A percentile compares a stretch with the other conserved stretches of the same genome.
These are phyloP conservation scores for Saccostrea cuccullata DNA, from an alignment of 1,140 invertebrate genomes.

Conservation along the genomic window DNA sequence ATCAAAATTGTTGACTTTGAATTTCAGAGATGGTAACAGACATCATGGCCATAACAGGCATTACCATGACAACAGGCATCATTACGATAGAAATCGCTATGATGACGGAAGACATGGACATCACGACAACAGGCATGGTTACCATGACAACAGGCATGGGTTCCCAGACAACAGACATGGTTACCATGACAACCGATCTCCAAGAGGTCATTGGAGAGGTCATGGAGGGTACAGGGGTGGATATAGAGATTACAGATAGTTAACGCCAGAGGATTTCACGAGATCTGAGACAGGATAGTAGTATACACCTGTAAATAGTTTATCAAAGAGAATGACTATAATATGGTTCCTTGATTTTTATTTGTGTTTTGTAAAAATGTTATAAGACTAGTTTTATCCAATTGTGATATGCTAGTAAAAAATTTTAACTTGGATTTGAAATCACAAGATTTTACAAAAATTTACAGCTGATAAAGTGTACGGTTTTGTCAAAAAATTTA, in stretches of 20 bases:
- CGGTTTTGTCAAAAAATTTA: too few species aligned
- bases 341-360: too few species aligned
- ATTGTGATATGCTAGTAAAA: too few species aligned
- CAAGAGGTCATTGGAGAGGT: slow-evolving; percentile 56
- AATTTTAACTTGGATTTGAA: too few species aligned
- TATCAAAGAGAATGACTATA: neutral
- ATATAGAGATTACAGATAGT: slow-evolving; percentile 14
- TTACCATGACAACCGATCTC: slow-evolving; percentile 51
- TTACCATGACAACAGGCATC: neutral
- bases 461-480: too few species aligned
- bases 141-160: slow-evolving; percentile 49
- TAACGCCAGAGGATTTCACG: too few species aligned
- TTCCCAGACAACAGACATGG: slow-evolving; percentile 57
- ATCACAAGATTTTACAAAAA: too few species aligned
- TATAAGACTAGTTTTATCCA: too few species aligned
- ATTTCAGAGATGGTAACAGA: neutral
- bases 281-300: too few species aligned
- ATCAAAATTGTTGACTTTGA: too few species aligned
- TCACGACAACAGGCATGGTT: slow-evolving; percentile 32
- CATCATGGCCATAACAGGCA: neutral
- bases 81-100: neutral
- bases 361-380: too few species aligned
- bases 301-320: neutral
- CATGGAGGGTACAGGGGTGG: slow-evolving; percentile 53
- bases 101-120: slow-evolving; percentile 30